These are phyloP conservation scores for Rana temporaria DNA, from an alignment of 2,113 vertebrate species.

Conservation along the genomic window DNA sequence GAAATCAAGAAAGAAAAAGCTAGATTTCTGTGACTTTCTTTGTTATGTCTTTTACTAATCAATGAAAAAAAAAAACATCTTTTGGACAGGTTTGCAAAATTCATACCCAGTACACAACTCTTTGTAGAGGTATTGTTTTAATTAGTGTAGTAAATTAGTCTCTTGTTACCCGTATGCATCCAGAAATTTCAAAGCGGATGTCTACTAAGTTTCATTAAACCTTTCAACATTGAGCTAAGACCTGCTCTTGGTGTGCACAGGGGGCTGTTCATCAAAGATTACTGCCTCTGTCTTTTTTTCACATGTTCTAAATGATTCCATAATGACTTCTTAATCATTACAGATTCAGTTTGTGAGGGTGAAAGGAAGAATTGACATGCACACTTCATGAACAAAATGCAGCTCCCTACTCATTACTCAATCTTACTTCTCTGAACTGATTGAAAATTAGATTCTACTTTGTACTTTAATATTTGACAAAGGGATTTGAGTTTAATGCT, in stretches of 20 bases:
- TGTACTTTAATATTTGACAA: constrained; percentile 23
- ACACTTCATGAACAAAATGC: constrained; percentile 1
- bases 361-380: constrained; percentile 12
- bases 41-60: neutral
- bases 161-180: constrained; percentile 24
- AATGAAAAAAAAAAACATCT: neutral
- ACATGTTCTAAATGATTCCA: constrained; percentile 47
- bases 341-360: constrained; percentile 33
- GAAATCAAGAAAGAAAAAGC: neutral
- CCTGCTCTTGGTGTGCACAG: neutral
- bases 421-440: constrained; percentile 17
- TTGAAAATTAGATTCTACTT: constrained; percentile 24
- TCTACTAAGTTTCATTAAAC: constrained; percentile 31
- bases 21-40: neutral
- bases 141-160: constrained; percentile 39
- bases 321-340: constrained; percentile 48
- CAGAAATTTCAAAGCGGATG: constrained; percentile 29
- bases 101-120: neutral
- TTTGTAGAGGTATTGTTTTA: constrained; percentile 25
- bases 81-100: constrained; percentile 1
- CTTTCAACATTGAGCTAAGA: constrained; percentile 38
- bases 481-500: neutral
- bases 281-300: constrained; percentile 19
- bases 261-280: constrained; percentile 49
- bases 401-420: constrained; percentile 25